These are phyloP conservation scores for Sylvilagus floridanus DNA, from an alignment of 2,797 vertebrate species.

Conservation along the genomic window DNA sequence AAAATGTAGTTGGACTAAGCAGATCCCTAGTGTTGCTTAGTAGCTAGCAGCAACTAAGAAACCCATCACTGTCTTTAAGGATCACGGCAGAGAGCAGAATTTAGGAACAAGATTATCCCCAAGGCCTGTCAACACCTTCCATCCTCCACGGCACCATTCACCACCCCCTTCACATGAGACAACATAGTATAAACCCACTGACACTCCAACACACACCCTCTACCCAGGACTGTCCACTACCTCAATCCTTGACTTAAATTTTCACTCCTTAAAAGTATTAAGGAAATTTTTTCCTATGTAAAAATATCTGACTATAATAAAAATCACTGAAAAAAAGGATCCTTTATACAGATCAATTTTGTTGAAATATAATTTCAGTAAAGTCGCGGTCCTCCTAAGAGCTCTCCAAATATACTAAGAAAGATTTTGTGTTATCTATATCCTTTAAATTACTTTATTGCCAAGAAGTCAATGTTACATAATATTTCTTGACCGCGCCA, in stretches of 20 bases:
- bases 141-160: neutral
- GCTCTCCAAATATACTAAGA: constrained; percentile 51
- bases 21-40: constrained; percentile 17
- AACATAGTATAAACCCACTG: neutral
- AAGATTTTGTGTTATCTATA: constrained; percentile 69
- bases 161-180: neutral
- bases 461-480: constrained; percentile 72
- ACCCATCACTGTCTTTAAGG: neutral
- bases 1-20: neutral
- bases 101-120: neutral
- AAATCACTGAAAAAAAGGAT: constrained; percentile 64
- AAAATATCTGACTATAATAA: constrained; percentile 69
- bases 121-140: neutral
- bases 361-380: constrained; percentile 52
- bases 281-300: constrained; percentile 46
- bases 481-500: constrained; percentile 74
- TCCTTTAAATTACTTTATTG: constrained; percentile 72
- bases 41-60: neutral
- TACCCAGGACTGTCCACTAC: neutral
- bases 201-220: neutral
- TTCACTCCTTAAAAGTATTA: constrained; percentile 51
- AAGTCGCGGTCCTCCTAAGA: constrained; percentile 57
- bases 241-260: constrained; percentile 16
- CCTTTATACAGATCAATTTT: constrained; percentile 55
- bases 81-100: neutral